Evolutionary conservation across 2,888 invertebrate species (phyloP).

Genomic region (Chymomyza amoena): DNA sequence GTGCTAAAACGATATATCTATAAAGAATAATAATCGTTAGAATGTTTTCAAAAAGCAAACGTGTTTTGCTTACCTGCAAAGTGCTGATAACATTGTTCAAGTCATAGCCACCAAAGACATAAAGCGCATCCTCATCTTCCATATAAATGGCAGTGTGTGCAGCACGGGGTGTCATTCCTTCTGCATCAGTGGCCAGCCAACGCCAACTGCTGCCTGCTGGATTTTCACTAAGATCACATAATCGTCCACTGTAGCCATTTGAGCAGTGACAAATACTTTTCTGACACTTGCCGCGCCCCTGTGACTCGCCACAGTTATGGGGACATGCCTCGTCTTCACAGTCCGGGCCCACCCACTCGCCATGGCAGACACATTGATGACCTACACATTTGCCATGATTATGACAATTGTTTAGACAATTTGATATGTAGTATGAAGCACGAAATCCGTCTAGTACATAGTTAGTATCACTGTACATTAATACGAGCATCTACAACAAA

Average conservation of each 20-base stretch:
- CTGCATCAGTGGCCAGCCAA: constrained; percentile 88
- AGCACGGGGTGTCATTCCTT: constrained; percentile 89
- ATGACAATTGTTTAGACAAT: constrained; percentile 94
- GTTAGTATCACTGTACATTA: constrained; percentile 96
- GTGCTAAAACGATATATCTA: constrained; percentile 87
- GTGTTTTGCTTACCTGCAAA: constrained; percentile 79
- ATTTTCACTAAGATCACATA: constrained; percentile 87
- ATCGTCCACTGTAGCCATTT: constrained; percentile 87
- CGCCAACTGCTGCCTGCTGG: constrained; percentile 89
- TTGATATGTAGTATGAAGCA: constrained; percentile 92
- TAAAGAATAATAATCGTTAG: neutral
- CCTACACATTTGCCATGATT: constrained; percentile 89
- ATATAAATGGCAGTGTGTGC: constrained; percentile 94
- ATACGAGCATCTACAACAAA: constrained; percentile 89
- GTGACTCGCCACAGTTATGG: constrained; percentile 84
- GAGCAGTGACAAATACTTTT: constrained; percentile 87
- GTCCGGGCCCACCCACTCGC: constrained; percentile 90
- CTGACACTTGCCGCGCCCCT: constrained; percentile 82
- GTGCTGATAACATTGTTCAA: constrained; percentile 89
- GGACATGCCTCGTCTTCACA: constrained; percentile 93
- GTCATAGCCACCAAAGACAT: constrained; percentile 96
- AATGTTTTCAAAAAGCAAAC: neutral
- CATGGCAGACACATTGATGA: constrained; percentile 90
- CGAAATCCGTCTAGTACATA: constrained; percentile 95
- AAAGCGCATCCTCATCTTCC: constrained; percentile 89